These are phyloP conservation scores for Oxygymnocypris stewartii DNA, from an alignment of 2,113 vertebrate species.

Conservation along the genomic window DNA sequence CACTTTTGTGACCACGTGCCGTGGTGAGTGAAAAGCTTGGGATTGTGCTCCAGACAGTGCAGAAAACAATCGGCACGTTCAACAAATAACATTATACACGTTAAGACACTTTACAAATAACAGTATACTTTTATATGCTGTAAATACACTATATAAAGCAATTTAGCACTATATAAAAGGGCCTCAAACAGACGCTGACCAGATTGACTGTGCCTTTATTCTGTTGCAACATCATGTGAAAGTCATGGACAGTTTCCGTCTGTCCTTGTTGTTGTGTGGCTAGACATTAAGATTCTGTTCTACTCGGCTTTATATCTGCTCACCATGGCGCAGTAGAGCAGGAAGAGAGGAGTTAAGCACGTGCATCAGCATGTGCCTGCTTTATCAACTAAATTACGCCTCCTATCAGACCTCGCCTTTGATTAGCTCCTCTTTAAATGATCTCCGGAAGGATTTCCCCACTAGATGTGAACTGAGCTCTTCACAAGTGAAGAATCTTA, in stretches of 20 bases:
- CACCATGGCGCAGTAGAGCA: neutral
- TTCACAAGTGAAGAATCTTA: conserved; percentile 14
- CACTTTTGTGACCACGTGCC: no score
- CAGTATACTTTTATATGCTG: no score
- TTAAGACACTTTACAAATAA: no score
- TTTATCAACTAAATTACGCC: conserved; percentile 25
- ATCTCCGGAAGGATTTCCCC: conserved; percentile 9
- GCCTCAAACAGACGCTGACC: neutral
- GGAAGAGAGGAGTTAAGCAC: neutral
- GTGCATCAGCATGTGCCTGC: neutral
- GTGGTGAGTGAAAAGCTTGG: no score
- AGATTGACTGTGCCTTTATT: conserved; percentile 9
- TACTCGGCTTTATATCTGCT: conserved; percentile 11
- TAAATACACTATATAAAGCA: no score
- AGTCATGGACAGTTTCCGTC: neutral
- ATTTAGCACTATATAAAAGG: neutral
- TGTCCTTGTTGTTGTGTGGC: neutral
- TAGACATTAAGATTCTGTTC: neutral
- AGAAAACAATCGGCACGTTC: no score
- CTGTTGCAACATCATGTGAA: neutral
- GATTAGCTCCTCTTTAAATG: conserved; percentile 22
- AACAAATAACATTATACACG: no score
- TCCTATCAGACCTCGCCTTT: conserved; percentile 17
- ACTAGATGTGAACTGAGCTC: neutral
- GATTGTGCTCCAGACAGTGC: no score